phyloP scores from a whole-genome alignment of 2,888 invertebrate genomes.

The Platycheirus rosarum region DNA sequence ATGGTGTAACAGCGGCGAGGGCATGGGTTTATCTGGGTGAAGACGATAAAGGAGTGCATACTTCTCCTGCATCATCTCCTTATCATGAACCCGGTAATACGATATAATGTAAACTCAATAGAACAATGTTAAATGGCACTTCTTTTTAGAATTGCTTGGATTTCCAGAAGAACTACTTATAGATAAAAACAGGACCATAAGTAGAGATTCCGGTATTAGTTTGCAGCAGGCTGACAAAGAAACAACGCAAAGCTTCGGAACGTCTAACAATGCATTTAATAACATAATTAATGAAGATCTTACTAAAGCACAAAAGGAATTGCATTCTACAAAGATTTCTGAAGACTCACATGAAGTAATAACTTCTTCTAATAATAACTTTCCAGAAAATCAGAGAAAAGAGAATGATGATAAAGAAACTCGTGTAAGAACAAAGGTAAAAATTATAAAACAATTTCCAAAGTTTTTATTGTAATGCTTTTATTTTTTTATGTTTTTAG shows the following conservation, averaged over 20 bases:
- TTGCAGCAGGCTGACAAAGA: constrained; percentile 33
- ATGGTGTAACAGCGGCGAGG: not conserved
- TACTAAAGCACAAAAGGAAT: not conserved
- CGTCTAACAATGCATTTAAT: too few species aligned
- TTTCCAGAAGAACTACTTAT: constrained; percentile 69
- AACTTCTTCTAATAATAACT: not conserved
- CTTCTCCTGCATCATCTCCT: constrained; percentile 73
- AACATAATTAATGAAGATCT: too few species aligned
- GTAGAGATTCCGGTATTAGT: constrained; percentile 78
- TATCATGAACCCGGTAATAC: constrained; percentile 64
- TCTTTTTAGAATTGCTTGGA: constrained; percentile 75
- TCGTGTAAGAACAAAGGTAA: constrained; percentile 52
- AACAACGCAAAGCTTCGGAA: not conserved
- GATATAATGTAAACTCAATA: too few species aligned
- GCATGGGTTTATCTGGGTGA: constrained; percentile 2
- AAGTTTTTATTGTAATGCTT: constrained; percentile 17
- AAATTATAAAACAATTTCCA: not conserved
- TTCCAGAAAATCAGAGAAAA: not conserved
- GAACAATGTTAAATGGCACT: too few species aligned
- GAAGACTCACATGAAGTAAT: too few species aligned
- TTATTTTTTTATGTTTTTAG: constrained; percentile 75
- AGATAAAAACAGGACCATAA: constrained; percentile 74
- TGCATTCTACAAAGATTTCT: too few species aligned
- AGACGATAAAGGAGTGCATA: constrained; percentile 60
- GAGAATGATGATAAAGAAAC: constrained; percentile 36